A percentile compares a stretch with the other conserved stretches of the same genome.
phyloP scores from a whole-genome alignment of 2,888 invertebrate species.

The Matsumyia berberina region DNA sequence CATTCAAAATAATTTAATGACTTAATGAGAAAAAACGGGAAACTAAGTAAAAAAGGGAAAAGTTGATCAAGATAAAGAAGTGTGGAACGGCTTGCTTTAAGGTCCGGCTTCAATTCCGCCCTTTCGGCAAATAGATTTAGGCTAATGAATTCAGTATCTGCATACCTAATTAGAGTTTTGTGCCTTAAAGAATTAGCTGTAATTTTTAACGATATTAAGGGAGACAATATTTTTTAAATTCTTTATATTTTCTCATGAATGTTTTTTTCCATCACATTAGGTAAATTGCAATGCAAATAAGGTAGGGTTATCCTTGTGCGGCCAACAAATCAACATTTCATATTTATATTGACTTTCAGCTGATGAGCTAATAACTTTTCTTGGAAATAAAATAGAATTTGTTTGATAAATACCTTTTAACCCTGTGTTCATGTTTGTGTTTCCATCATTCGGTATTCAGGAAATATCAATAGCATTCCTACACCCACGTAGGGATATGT shows the following conservation, averaged over 20 bases:
- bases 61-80: slow-evolving; percentile 62
- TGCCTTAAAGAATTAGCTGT: slow-evolving; percentile 47
- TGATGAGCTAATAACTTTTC: neutral
- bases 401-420: neutral
- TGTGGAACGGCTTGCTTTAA: slow-evolving; percentile 42
- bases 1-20: slow-evolving; percentile 76
- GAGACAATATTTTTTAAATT: slow-evolving; percentile 38
- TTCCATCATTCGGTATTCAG: too few relatives aligned
- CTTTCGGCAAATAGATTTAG: slow-evolving; percentile 64
- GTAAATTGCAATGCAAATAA: neutral
- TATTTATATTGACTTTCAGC: slow-evolving; percentile 5
- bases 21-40: slow-evolving; percentile 69
- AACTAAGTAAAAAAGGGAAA: slow-evolving; percentile 35
- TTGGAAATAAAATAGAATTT: neutral
- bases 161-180: slow-evolving; percentile 60
- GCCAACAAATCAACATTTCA: neutral
- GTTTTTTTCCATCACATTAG: slow-evolving; percentile 8
- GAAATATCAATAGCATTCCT: too few relatives aligned
- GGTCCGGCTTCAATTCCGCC: slow-evolving; percentile 37
- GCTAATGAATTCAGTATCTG: slow-evolving; percentile 71
- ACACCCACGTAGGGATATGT: too few relatives aligned
- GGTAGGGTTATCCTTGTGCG: neutral
- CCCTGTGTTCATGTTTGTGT: too few relatives aligned
- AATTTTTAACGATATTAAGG: slow-evolving; percentile 44
- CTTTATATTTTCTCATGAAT: neutral